Percentiles rank a stretch among this genome's conserved stretches.
Conservation (phyloP, 1,140 invertebrate genomes). For the Belonocnema kinseyi region DNA sequence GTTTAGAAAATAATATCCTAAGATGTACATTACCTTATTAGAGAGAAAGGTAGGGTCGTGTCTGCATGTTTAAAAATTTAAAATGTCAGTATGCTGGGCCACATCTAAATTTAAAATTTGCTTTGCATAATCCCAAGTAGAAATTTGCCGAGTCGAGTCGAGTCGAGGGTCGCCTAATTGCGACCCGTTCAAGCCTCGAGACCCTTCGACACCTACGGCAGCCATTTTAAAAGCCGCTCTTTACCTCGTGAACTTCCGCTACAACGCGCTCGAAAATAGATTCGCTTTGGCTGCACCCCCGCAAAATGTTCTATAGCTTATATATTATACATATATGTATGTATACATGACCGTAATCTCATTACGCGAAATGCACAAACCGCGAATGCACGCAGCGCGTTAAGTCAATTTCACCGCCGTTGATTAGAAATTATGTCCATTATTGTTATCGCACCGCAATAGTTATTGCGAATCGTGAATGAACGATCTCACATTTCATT, state of each 20-base stretch:
- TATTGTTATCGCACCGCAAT: slow-evolving; percentile 38
- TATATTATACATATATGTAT: slow-evolving; percentile 30
- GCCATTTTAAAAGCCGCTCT: slow-evolving; percentile 66
- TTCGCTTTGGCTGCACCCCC: slow-evolving; percentile 15
- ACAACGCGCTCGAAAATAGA: slow-evolving; percentile 43
- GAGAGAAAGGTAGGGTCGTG: neutral
- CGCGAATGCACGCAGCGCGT: slow-evolving; percentile 46
- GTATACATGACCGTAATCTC: slow-evolving; percentile 48
- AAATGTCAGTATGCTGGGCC: slow-evolving; percentile 54
- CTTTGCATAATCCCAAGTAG: slow-evolving; percentile 71
- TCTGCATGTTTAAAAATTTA: neutral
- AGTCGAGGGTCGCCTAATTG: slow-evolving; percentile 69
- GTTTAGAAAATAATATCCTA: neutral
- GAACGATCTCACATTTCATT: slow-evolving; percentile 20
- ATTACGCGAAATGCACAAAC: slow-evolving; percentile 31
- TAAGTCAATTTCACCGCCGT: slow-evolving; percentile 52
- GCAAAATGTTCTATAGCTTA: neutral
- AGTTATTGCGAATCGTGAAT: slow-evolving; percentile 14
- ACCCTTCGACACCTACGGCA: slow-evolving; percentile 69
- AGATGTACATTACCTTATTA: neutral
- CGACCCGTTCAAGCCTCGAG: slow-evolving; percentile 66
- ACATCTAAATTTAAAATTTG: slow-evolving; percentile 76
- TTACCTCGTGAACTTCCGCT: slow-evolving; percentile 55
- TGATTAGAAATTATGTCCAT: slow-evolving; percentile 51
- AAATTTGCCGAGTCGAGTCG: slow-evolving; percentile 37